Evolutionary conservation across 2,888 invertebrate species (phyloP), one percentile per base, ranked within the genome.

Genomic region (Oscheius sp.): DNA sequence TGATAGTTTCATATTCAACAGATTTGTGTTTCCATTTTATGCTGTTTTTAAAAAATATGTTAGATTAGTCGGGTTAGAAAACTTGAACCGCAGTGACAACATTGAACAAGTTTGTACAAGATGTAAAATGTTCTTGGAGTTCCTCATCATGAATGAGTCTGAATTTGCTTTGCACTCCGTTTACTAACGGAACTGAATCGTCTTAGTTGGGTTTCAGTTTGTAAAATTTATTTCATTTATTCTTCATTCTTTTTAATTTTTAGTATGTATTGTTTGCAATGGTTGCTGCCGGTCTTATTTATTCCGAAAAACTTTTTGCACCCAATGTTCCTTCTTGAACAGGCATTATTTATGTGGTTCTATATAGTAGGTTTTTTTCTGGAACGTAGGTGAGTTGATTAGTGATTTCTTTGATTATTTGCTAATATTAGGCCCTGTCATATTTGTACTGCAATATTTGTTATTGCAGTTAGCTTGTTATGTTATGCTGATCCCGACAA

Each of bases 291-390:
- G 68, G 95, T 97, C 82, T 90, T 97, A 75, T 90, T 97, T 77
- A 95, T 97, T 87, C 96, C 97, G 80, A 97, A 96, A 51, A 96
- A 97, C 67, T 73, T 71, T 71, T 91, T 95, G 75, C 96, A 97
- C 89, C 95, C 96, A 84, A 94, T 94, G 38, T 89, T 96, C 70
- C 91, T 96, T 82, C 93, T 95, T 87, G 94, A 95, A 88, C 89
- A 89, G 81, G 94, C 95, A 71, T 93, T 96, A 92, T 96, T 97
- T 87, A 94, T 97, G 91, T 92, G 94, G 76, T 90, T 97, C 63
- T 97, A 97, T 88, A 89, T 97, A 81, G 92, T 95, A 81, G 94
- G 96, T 82, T 97, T 97, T 89, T 96, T 97, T 88, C 89, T 98
- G 83, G 95, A 96, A 86, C 90, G 94, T 63, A 78, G 82, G 84